A percentile compares a stretch with the other conserved stretches of the same genome.
phyloP scores from a whole-genome alignment of 1,140 invertebrate species.

The Drosophila nigrodunni region DNA sequence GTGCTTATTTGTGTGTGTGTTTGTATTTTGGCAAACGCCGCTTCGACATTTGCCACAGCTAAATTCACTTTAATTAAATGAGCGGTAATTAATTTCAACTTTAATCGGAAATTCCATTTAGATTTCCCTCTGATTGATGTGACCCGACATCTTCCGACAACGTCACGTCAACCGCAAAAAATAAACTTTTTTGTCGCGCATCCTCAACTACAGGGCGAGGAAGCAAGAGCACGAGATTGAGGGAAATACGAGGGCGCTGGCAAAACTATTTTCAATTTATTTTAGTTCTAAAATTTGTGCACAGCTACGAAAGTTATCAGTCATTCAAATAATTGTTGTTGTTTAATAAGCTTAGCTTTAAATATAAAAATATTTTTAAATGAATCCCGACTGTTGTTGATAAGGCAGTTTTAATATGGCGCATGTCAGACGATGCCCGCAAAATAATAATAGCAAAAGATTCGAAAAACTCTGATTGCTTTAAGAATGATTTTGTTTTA shows the following conservation, averaged over 20 bases:
- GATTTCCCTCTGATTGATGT: constrained; percentile 82
- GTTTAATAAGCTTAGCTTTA: too few species aligned
- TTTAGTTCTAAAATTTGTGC: constrained; percentile 4
- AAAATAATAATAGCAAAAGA: background rate
- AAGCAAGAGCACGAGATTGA: background rate
- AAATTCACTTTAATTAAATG: constrained; percentile 83
- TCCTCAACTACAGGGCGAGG: constrained; percentile 1
- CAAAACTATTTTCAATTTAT: constrained; percentile 1
- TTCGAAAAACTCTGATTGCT: too few species aligned
- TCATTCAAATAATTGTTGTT: too few species aligned
- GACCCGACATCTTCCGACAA: constrained; percentile 71
- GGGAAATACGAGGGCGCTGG: too few species aligned
- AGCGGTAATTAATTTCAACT: constrained; percentile 83
- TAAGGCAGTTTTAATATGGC: too few species aligned
- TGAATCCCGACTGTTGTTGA: too few species aligned
- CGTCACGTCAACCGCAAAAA: constrained; percentile 51
- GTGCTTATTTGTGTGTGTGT: constrained; percentile 17
- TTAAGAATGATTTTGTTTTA: too few species aligned
- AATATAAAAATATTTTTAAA: too few species aligned
- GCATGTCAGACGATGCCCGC: too few species aligned
- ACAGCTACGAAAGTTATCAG: background rate
- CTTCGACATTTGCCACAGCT: constrained; percentile 49
- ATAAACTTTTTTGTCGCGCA: constrained; percentile 48
- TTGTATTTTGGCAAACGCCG: constrained; percentile 32
- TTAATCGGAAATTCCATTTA: constrained; percentile 84